These are phyloP conservation scores for Heliconius charithonia DNA, from an alignment of 2,888 invertebrate genomes.

Conservation along the genomic window DNA sequence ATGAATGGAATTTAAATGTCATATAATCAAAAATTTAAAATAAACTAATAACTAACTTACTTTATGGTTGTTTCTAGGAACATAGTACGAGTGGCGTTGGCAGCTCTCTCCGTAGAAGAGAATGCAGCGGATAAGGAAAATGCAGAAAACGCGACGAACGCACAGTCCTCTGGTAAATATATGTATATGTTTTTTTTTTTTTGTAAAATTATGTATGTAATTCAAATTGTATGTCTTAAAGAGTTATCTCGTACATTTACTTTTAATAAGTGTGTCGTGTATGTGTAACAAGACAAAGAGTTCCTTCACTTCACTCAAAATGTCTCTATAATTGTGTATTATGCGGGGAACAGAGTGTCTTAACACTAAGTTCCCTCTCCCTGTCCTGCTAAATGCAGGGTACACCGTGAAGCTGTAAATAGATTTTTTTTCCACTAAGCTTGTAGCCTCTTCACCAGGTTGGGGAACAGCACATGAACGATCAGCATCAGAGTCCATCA, in stretches of 20 bases:
- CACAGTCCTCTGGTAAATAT: slow-evolving; percentile 65
- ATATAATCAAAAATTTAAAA: no score
- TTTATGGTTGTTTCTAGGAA: slow-evolving; percentile 68
- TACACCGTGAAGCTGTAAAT: background rate
- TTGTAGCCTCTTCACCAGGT: slow-evolving; percentile 52
- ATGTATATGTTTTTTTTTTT: background rate
- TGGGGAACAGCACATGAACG: slow-evolving; percentile 83
- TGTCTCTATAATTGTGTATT: no score
- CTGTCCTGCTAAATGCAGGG: background rate
- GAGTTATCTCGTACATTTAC: no score
- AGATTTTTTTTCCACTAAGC: background rate
- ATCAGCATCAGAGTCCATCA: slow-evolving; percentile 90
- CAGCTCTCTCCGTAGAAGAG: slow-evolving; percentile 84
- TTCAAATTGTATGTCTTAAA: no score
- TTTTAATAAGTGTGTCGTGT: no score
- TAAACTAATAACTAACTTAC: background rate
- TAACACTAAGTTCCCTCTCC: background rate
- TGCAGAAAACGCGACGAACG: slow-evolving; percentile 63
- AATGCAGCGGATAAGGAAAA: slow-evolving; percentile 72
- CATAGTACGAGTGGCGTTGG: slow-evolving; percentile 90
- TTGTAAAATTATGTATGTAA: no score
- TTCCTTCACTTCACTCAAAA: no score
- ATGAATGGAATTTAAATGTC: no score
- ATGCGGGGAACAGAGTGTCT: background rate
- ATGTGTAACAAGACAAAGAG: no score